phyloP scores from a whole-genome alignment of 1,140 invertebrate genomes.

The Micrasema longulum region DNA sequence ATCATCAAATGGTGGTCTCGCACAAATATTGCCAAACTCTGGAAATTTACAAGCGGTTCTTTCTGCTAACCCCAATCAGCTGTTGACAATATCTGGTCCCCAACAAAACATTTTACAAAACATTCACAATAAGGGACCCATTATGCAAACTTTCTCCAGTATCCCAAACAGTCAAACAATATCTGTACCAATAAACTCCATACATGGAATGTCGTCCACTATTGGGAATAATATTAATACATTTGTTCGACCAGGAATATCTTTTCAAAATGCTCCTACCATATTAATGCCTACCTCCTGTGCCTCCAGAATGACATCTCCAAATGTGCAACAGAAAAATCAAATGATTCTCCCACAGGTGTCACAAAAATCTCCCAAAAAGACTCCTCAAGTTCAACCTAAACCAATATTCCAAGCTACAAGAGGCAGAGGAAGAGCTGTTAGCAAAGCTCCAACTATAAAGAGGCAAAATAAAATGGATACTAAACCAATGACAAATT shows the following conservation, averaged over 20 bases:
- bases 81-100: conserved; percentile 64
- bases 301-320: conserved; percentile 62
- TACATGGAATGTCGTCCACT: conserved; percentile 64
- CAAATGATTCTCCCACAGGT: conserved; percentile 63
- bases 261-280: conserved; percentile 57
- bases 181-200: conserved; percentile 64
- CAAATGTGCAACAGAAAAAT: conserved; percentile 64
- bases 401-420: conserved; percentile 66
- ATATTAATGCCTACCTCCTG: conserved; percentile 66
- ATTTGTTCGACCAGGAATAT: conserved; percentile 46
- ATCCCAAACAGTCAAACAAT: conserved; percentile 66
- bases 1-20: conserved; percentile 60
- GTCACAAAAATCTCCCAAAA: conserved; percentile 66
- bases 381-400: conserved; percentile 64
- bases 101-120: conserved; percentile 61
- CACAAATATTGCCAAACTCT: conserved; percentile 62
- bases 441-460: conserved; percentile 65
- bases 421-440: conserved; percentile 61
- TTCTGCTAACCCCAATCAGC: conserved; percentile 66
- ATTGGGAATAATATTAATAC: conserved; percentile 56
- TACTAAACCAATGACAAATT: conserved; percentile 64
- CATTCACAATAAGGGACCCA: conserved; percentile 63
- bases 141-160: conserved; percentile 64
- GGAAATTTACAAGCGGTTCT: conserved; percentile 65
- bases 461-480: conserved; percentile 66